These are phyloP conservation scores for Batillaria attramentaria DNA, from an alignment of 1,140 invertebrate genomes.

Conservation along the genomic window DNA sequence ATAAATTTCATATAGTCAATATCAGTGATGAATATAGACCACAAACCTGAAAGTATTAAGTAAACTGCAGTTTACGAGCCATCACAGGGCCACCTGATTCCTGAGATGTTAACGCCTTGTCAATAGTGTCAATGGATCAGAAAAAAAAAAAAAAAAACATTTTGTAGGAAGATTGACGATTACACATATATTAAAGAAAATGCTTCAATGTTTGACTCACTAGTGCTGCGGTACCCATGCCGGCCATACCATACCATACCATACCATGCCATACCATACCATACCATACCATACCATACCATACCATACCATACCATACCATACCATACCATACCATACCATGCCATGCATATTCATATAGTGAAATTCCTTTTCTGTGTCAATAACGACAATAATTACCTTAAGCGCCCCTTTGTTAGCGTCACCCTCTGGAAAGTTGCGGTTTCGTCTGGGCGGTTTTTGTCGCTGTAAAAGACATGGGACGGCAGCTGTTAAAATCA, in stretches of 20 bases:
- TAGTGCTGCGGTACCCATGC: too few relatives aligned
- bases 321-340: too few relatives aligned
- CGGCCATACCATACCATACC: too few relatives aligned
- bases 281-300: too few relatives aligned
- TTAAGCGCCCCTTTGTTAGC: slow-evolving; percentile 18
- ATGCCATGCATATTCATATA: too few relatives aligned
- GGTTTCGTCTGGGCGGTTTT: not conserved
- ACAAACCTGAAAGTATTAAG: not conserved
- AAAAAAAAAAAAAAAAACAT: too few relatives aligned
- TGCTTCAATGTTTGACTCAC: too few relatives aligned
- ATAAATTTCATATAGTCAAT: not conserved
- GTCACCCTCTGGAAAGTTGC: slow-evolving; percentile 26
- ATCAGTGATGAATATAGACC: not conserved
- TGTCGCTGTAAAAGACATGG: not conserved
- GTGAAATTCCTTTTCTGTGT: not conserved
- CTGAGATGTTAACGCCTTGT: not conserved
- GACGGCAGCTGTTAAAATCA: not conserved
- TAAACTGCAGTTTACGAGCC: not conserved
- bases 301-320: too few relatives aligned
- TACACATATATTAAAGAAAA: too few relatives aligned
- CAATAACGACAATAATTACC: slow-evolving; percentile 11
- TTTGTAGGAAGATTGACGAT: too few relatives aligned
- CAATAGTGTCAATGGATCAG: too few relatives aligned
- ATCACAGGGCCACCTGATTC: not conserved
- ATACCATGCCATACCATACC: too few relatives aligned